These are phyloP conservation scores for Netelia fuscicornis DNA, from an alignment of 2,888 invertebrate genomes.

Conservation along the genomic window DNA sequence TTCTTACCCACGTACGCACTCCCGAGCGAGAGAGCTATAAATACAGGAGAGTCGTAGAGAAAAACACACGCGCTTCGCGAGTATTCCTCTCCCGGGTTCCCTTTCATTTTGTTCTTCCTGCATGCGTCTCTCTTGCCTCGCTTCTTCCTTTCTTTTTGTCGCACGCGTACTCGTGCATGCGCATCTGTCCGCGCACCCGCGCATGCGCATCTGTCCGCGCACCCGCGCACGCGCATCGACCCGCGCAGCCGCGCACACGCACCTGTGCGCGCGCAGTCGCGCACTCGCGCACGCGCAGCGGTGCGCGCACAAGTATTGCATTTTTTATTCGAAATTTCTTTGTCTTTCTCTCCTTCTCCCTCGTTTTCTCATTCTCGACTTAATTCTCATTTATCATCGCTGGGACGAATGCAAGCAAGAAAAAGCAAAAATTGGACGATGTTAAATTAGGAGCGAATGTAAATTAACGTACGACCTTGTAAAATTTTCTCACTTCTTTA, in stretches of 20 bases:
- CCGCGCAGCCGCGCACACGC: too few relatives aligned
- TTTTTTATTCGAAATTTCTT: not conserved
- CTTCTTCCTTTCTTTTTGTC: not conserved
- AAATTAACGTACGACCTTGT: not conserved
- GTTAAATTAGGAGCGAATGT: not conserved
- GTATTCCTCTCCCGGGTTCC: slow-evolving; percentile 39
- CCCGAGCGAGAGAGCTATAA: slow-evolving; percentile 46
- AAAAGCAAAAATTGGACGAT: not conserved
- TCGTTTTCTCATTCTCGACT: too few relatives aligned
- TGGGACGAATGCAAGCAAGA: too few relatives aligned
- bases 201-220: not conserved
- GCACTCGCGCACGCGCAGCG: not conserved
- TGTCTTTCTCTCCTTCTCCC: not conserved
- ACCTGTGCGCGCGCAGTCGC: not conserved
- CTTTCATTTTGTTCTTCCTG: slow-evolving; percentile 49
- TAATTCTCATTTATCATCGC: too few relatives aligned
- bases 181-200: too few relatives aligned
- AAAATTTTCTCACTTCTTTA: not conserved
- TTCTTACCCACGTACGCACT: slow-evolving; percentile 14
- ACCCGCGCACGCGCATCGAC: not conserved
- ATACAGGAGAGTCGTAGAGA: slow-evolving; percentile 40
- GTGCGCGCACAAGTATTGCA: not conserved
- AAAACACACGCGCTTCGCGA: slow-evolving; percentile 12
- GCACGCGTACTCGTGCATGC: not conserved
- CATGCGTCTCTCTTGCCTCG: slow-evolving; percentile 24